Evolutionary conservation across 2,797 vertebrate species (phyloP).

Genomic region (Falco columbarius): DNA sequence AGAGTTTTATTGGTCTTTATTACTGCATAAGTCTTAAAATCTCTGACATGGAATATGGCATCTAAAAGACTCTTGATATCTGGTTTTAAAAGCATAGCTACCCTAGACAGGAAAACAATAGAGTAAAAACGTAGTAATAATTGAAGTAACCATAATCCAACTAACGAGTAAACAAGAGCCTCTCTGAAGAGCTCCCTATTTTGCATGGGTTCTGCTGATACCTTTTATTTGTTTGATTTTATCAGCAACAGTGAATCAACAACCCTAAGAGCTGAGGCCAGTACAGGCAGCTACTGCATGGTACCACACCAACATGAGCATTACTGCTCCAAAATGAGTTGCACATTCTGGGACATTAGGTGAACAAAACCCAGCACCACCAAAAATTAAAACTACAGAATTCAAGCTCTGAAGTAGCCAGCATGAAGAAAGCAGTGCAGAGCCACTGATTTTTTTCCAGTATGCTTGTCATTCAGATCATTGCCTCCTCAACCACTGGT

Average conservation of each 20-base stretch:
- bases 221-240: neutral
- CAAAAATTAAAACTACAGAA: neutral
- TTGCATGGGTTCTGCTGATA: neutral
- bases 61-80: neutral
- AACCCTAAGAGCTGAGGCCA: neutral
- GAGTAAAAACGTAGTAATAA: neutral
- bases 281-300: neutral
- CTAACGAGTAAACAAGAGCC: neutral
- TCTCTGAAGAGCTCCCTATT: neutral
- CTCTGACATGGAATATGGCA: neutral
- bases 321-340: neutral
- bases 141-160: neutral
- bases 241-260: neutral
- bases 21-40: neutral
- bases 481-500: neutral
- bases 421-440: neutral
- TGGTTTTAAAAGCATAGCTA: neutral
- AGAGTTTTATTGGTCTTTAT: neutral
- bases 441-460: neutral
- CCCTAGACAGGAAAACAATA: neutral
- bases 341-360: neutral
- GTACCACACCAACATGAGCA: accelerated
- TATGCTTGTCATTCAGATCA: neutral
- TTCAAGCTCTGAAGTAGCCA: neutral
- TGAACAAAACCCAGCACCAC: neutral